These are phyloP conservation scores for Salpingus planirostris DNA, from an alignment of 2,888 invertebrate genomes.

Conservation along the genomic window DNA sequence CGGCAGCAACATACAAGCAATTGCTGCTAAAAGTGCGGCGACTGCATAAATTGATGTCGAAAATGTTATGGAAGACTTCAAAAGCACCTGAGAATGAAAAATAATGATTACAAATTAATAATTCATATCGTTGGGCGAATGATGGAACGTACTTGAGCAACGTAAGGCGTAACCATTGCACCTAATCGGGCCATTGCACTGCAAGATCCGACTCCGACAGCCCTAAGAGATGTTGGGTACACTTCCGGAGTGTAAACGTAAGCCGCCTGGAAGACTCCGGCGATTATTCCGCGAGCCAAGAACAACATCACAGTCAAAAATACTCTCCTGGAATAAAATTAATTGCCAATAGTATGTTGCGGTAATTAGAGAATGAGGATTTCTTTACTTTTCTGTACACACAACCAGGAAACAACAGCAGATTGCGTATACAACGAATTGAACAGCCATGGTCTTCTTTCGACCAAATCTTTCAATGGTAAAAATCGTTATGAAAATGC, in stretches of 20 bases:
- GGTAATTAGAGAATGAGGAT: constrained; percentile 3
- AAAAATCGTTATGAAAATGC: constrained; percentile 80
- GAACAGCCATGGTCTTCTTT: constrained; percentile 89
- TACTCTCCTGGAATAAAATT: constrained; percentile 52
- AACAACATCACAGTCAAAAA: constrained; percentile 77
- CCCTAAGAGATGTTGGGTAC: constrained; percentile 80
- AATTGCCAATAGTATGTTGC: constrained; percentile 4
- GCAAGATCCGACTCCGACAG: constrained; percentile 88
- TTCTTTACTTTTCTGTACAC: constrained; percentile 58
- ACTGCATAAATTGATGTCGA: constrained; percentile 69
- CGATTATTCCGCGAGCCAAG: constrained; percentile 82
- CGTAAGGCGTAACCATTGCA: constrained; percentile 89
- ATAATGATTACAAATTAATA: constrained; percentile 1
- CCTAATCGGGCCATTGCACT: constrained; percentile 86
- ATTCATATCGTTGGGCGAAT: background rate
- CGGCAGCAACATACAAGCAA: constrained; percentile 70
- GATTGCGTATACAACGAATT: constrained; percentile 76
- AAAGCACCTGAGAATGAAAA: no score
- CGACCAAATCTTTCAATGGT: constrained; percentile 85
- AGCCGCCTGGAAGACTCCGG: constrained; percentile 90
- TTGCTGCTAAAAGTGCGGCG: constrained; percentile 66
- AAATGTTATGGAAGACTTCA: constrained; percentile 62
- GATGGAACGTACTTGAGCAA: constrained; percentile 80
- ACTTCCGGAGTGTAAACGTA: constrained; percentile 96
- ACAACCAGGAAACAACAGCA: constrained; percentile 66